These are phyloP conservation scores for Sebastes paucispinis DNA, from an alignment of 2,797 vertebrate genomes.

Conservation along the genomic window DNA sequence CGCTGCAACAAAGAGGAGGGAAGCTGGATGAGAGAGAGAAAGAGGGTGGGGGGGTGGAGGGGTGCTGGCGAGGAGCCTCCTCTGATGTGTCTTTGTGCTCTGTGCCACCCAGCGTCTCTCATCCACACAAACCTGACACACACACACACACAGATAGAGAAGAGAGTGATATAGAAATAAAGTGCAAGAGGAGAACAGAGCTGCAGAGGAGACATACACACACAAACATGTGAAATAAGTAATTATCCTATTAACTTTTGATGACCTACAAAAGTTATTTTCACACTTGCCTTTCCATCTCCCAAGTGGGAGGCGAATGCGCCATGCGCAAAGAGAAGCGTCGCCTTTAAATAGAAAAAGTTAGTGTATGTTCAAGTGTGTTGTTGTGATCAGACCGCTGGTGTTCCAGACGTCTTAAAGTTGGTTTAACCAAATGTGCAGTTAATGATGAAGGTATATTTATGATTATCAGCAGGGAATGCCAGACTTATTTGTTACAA, in stretches of 20 bases:
- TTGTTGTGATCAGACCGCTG: conserved; percentile 23
- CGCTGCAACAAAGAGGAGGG: conserved; percentile 76
- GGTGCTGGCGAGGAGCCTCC: conserved; percentile 57
- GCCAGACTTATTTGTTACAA: not conserved
- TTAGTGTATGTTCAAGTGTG: conserved; percentile 26
- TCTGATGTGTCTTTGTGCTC: conserved; percentile 77
- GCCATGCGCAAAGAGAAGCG: conserved; percentile 12
- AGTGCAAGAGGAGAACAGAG: conserved; percentile 43
- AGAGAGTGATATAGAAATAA: conserved; percentile 45
- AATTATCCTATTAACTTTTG: conserved; percentile 81
- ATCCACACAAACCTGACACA: conserved; percentile 45
- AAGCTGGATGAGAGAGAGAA: conserved; percentile 61
- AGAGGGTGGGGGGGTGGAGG: not conserved
- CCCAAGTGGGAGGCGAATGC: conserved; percentile 41
- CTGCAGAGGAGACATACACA: conserved; percentile 32
- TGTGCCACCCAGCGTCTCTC: conserved; percentile 66
- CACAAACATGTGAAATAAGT: conserved; percentile 72
- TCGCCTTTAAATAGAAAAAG: conserved; percentile 57
- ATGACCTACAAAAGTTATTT: conserved; percentile 78
- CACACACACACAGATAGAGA: conserved; percentile 1
- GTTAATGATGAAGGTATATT: not conserved
- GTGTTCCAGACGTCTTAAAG: conserved; percentile 8
- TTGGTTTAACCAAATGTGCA: conserved; percentile 24
- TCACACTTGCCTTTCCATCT: conserved; percentile 36
- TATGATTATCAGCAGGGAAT: not conserved